phyloP scores from a whole-genome alignment of 2,797 vertebrate genomes.

The Cynodonichthys magdalenae region DNA sequence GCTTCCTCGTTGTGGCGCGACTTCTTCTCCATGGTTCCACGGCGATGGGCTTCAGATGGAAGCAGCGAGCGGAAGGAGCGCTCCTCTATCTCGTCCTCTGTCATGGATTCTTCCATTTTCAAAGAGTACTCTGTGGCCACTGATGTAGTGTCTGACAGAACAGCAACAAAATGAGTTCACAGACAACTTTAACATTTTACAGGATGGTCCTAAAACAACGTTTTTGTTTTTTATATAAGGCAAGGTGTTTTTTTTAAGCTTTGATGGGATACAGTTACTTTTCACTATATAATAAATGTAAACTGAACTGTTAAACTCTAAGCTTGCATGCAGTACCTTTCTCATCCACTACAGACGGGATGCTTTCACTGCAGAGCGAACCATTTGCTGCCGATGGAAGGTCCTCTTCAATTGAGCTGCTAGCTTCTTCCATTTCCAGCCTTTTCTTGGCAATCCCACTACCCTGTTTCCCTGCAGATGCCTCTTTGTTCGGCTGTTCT shows the following conservation, averaged over 20 bases:
- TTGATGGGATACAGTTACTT: not conserved
- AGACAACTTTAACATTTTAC: too few species aligned
- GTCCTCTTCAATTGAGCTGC: conserved; percentile 87
- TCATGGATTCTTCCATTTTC: conserved; percentile 96
- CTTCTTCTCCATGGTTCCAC: conserved; percentile 91
- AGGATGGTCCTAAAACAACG: too few species aligned
- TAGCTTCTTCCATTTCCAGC: conserved; percentile 73
- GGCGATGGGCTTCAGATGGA: conserved; percentile 94
- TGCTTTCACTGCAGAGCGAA: conserved; percentile 84
- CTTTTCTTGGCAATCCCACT: conserved; percentile 47
- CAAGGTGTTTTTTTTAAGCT: not conserved
- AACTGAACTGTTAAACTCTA: not conserved
- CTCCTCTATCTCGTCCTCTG: conserved; percentile 95
- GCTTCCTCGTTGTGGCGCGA: conserved; percentile 85
- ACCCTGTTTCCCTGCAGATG: conserved; percentile 42
- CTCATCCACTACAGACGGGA: conserved; percentile 84
- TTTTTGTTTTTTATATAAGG: not conserved
- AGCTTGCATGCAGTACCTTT: conserved; percentile 81
- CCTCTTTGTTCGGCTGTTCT: conserved; percentile 72
- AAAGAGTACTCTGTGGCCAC: conserved; percentile 90
- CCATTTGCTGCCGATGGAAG: conserved; percentile 81
- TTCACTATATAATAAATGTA: not conserved
- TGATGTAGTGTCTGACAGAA: conserved; percentile 81
- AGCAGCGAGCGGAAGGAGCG: conserved; percentile 94
- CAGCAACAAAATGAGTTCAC: conserved; percentile 8